Evolutionary conservation across 2,888 invertebrate species (phyloP), one percentile per base, ranked within the genome.

Genomic region (Leptodirus hochenwartii): DNA sequence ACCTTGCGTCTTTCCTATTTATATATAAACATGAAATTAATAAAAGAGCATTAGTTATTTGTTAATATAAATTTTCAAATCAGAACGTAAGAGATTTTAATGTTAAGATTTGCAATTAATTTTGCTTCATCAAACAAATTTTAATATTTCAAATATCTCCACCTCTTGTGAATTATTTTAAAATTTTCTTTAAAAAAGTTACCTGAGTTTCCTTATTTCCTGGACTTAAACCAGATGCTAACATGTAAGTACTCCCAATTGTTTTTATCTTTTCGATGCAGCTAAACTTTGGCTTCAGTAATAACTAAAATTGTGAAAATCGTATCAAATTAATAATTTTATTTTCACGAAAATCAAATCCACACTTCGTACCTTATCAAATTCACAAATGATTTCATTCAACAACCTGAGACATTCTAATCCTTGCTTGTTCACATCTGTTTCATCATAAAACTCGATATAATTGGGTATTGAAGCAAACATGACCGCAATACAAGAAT

Each of bases 391-490:
- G 42, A 96, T 95, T 61, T 96, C 95, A 51, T 96, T 96, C 15
- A 96, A 64, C 16, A 96, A 62, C 34, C 95, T 59, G 35, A 96
- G 58, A 50, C 95, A 96, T 55, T 95, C 95, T 22, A 95, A 58
- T 0, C 91, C 91, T 52, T 95, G 91, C 44, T 91, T 88, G 49
- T 88, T 91, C 39, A 91, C 85, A 49, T 91, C 90, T n/a, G 81
- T 90, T 53, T 91, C 90, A 46, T 88, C 87, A 49, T 91, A 93
- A 54, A 93, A 93, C 54, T 93, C 90, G 50, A 88, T 88, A 56
- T 93, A 96, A 58, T 95, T 93, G 4, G 95, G 93, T 44, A 96
- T 95, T 2, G 91, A 91, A 0, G 95, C 93, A 52, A 96, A 96
- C 93, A 95, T 93, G 5, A 96, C 95, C 1, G 87, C 88, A 33